A percentile compares a stretch with the other conserved stretches of the same genome.
Conservation (phyloP, 2,797 vertebrate species). For the Falco rusticolus region DNA sequence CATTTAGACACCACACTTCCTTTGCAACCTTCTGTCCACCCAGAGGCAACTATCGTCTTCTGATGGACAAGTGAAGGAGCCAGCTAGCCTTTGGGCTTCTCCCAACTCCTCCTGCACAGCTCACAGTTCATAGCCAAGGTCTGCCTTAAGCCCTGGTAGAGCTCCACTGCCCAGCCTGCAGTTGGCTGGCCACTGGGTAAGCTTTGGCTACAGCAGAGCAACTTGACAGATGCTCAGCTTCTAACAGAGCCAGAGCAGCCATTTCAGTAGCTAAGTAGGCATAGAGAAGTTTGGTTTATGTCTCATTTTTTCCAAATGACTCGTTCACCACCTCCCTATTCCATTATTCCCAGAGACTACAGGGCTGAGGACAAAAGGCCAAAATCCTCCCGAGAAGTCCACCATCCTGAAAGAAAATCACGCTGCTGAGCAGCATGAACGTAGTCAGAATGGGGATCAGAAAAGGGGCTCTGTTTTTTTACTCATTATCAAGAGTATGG, state of each 20-base stretch:
- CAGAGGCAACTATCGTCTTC: background rate
- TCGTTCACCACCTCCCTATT: background rate
- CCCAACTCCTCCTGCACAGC: background rate
- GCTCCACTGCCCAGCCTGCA: background rate
- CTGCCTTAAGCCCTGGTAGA: background rate
- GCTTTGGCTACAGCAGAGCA: background rate
- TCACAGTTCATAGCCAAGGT: background rate
- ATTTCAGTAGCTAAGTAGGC: background rate
- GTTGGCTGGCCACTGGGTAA: background rate
- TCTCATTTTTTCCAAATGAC: slow-evolving; percentile 10
- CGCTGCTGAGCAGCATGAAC: background rate
- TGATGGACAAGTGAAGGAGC: background rate
- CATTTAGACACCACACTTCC: background rate
- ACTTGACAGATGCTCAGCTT: background rate
- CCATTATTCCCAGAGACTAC: background rate
- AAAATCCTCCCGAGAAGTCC: background rate
- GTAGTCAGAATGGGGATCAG: background rate
- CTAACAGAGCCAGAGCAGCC: background rate
- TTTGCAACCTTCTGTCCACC: background rate
- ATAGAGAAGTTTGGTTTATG: background rate
- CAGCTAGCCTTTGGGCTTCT: background rate
- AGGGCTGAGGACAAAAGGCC: background rate
- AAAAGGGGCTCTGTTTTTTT: background rate
- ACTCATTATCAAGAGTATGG: background rate
- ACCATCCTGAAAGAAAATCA: background rate